Percentiles rank a stretch among this genome's conserved stretches.
Conservation (phyloP, 2,888 invertebrate genomes). For the Tribolium freemani region DNA sequence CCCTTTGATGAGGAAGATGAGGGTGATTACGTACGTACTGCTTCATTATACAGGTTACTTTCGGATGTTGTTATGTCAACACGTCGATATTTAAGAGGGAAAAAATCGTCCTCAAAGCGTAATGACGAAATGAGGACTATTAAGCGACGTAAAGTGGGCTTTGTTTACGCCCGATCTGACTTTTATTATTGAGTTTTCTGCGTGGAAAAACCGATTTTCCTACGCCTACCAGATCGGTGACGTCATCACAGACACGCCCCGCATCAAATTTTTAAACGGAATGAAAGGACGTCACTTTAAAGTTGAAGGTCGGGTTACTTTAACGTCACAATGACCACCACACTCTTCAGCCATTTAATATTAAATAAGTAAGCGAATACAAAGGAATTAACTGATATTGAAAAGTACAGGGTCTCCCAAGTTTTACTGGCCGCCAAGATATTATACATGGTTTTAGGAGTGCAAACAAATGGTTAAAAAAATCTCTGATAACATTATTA, state of each 20-base stretch:
- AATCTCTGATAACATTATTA: no score
- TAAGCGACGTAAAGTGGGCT: conserved; percentile 18
- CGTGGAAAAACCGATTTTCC: neutral
- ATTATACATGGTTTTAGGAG: no score
- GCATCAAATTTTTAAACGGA: conserved; percentile 15
- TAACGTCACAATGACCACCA: neutral
- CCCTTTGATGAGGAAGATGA: conserved; percentile 41
- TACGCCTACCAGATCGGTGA: neutral
- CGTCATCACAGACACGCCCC: conserved; percentile 11
- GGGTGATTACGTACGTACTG: conserved; percentile 41
- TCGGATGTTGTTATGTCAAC: conserved; percentile 38
- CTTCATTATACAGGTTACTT: conserved; percentile 42
- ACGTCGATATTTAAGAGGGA: conserved; percentile 10
- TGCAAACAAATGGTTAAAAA: no score
- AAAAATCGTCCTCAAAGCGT: neutral
- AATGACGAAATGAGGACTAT: conserved; percentile 19
- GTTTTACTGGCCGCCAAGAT: no score
- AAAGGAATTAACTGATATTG: neutral
- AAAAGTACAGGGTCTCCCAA: no score
- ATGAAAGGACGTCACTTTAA: conserved; percentile 2
- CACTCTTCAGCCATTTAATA: neutral
- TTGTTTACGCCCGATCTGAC: conserved; percentile 14
- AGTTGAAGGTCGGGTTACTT: conserved; percentile 9
- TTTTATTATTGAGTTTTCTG: conserved; percentile 22
- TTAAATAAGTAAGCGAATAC: neutral